phyloP scores from a whole-genome alignment of 2,888 invertebrate genomes.

The Harmothoe impar region DNA sequence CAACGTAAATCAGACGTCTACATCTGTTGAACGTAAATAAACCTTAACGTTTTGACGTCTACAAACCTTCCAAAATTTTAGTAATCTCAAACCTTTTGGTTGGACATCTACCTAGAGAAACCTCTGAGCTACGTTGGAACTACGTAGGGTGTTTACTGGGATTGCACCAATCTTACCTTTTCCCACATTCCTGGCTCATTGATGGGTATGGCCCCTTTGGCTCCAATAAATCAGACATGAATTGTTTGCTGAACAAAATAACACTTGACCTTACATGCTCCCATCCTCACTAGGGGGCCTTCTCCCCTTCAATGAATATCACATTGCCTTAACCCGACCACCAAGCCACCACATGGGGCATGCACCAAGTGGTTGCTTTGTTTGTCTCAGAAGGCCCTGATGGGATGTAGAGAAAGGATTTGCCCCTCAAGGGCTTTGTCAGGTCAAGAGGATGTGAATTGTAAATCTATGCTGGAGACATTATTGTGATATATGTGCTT shows the following conservation, averaged over 20 bases:
- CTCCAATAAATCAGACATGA: background rate
- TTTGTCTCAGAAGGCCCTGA: background rate
- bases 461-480: background rate
- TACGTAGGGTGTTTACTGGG: too few relatives aligned
- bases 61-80: too few relatives aligned
- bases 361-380: background rate
- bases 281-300: background rate
- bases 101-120: too few relatives aligned
- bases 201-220: background rate
- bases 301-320: background rate
- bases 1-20: too few relatives aligned
- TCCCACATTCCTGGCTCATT: background rate
- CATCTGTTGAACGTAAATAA: too few relatives aligned
- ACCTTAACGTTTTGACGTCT: too few relatives aligned
- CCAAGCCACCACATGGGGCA: background rate
- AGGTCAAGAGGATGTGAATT: too few relatives aligned
- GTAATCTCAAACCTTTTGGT: too few relatives aligned
- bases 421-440: too few relatives aligned
- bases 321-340: background rate
- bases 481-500: too few relatives aligned
- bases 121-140: too few relatives aligned
- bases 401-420: background rate
- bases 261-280: background rate
- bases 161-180: background rate
- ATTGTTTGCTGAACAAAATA: constrained; percentile 28